Evolutionary conservation across 2,888 invertebrate species (phyloP), one percentile per base, ranked within the genome.

Genomic region (Drosophila nr. perissopoda): DNA sequence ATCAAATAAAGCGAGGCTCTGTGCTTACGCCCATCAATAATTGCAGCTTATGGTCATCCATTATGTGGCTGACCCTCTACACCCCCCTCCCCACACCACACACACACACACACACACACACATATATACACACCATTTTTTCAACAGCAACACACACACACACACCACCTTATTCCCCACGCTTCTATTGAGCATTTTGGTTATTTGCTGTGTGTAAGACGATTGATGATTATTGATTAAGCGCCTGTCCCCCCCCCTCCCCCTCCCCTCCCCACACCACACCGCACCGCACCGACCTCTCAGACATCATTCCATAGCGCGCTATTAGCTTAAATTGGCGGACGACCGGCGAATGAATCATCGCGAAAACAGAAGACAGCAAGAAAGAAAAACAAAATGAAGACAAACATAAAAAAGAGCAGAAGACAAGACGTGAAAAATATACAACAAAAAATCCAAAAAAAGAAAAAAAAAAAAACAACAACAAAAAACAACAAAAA

Each of bases 171-270:
- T 21, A 7, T 16, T 8, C 45, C 8, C 11, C 33, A 38, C 40
- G 31, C 45, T 31, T 16, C 42, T 66, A 48, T 38, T 45, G 36
- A 29, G 66, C 73, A 73, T 80, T 82, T 74, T 56, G 77, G 60
- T 38, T 75, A 78, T 87, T 83, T 82, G 73, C 80, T 83, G 80
- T 85, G 65, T 83, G 78, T 87, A 82, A 85, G 81, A 83, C 84
- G 85, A 87, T 85, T 87, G 84, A 84, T 87, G 84, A 81, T 84
- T 84, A 84, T 84, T 84, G 84, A 84, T 85, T 88, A 82, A 74
- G 77, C 69, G 67, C 52, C 69, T 52, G 45, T 51, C 40, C 61
- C 27, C 58, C 18, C 57, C 45, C 27, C 7, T 4, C 21, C 38
- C 18, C 18, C 1, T 21, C 6, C 36, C 7, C n/a, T 6, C 16